phyloP scores from a whole-genome alignment of 2,797 vertebrate species.

The Heliangelus exortis region DNA sequence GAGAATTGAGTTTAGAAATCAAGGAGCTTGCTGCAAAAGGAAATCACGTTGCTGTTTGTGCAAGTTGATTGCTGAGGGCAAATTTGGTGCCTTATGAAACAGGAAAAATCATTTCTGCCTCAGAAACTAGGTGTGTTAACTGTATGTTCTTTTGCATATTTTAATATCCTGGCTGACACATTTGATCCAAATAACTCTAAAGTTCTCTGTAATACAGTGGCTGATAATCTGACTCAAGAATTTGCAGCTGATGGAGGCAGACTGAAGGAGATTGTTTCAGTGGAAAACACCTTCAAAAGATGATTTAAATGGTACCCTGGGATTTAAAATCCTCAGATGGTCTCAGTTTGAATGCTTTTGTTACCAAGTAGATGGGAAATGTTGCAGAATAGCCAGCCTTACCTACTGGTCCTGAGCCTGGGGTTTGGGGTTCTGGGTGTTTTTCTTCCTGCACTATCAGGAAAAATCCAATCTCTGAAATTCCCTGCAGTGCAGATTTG shows the following conservation, averaged over 20 bases:
- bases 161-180: not conserved
- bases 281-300: not conserved
- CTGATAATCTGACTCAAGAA: not conserved
- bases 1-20: not conserved
- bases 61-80: not conserved
- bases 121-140: not conserved
- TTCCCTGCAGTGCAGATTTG: not conserved
- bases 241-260: not conserved
- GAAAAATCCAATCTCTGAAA: not conserved
- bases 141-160: not conserved
- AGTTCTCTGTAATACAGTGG: not conserved
- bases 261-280: not conserved
- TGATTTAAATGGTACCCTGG: not conserved
- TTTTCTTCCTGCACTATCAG: fast-evolving
- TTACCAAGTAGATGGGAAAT: not conserved
- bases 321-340: not conserved
- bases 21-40: fast-evolving
- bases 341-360: not conserved
- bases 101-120: not conserved
- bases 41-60: not conserved
- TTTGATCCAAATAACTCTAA: not conserved
- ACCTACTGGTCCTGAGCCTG: not conserved
- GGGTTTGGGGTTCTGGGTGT: not conserved
- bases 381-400: not conserved
- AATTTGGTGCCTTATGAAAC: not conserved